Percentiles rank a stretch among this genome's conserved stretches.
phyloP scores from a whole-genome alignment of 2,797 vertebrate species.

The Sparidentex hasta region DNA sequence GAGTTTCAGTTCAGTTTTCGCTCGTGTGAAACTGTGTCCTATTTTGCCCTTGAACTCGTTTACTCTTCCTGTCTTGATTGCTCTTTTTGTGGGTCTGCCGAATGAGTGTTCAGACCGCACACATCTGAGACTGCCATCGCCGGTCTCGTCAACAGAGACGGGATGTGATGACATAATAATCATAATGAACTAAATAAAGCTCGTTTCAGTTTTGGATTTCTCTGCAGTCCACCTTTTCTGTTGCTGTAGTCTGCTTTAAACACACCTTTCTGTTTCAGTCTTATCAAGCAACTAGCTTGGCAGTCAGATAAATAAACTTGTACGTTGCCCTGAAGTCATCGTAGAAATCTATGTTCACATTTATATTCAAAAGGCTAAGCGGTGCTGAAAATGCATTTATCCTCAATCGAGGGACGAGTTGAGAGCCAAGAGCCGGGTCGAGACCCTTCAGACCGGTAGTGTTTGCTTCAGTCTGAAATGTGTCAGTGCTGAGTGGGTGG shows the following conservation, averaged over 20 bases:
- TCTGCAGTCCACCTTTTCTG: not conserved
- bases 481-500: not conserved
- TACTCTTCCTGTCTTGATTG: not conserved
- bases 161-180: slow-evolving; percentile 25
- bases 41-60: not conserved
- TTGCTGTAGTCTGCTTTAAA: not conserved
- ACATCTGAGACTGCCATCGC: not conserved
- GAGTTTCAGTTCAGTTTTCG: slow-evolving; percentile 15
- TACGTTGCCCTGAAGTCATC: not conserved
- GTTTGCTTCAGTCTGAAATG: not conserved
- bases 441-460: not conserved
- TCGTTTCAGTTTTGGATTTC: slow-evolving; percentile 16
- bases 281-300: not conserved
- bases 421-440: not conserved
- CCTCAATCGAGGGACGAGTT: not conserved
- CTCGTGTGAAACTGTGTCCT: not conserved
- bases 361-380: not conserved
- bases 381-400: not conserved
- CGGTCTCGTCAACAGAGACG: not conserved
- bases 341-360: not conserved
- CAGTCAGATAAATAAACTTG: slow-evolving; percentile 1
- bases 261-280: not conserved
- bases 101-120: not conserved
- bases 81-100: not conserved
- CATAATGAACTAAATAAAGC: not conserved